Evolutionary conservation across 2,113 vertebrate species (phyloP).

Genomic region (Pollimyrus isidori): DNA sequence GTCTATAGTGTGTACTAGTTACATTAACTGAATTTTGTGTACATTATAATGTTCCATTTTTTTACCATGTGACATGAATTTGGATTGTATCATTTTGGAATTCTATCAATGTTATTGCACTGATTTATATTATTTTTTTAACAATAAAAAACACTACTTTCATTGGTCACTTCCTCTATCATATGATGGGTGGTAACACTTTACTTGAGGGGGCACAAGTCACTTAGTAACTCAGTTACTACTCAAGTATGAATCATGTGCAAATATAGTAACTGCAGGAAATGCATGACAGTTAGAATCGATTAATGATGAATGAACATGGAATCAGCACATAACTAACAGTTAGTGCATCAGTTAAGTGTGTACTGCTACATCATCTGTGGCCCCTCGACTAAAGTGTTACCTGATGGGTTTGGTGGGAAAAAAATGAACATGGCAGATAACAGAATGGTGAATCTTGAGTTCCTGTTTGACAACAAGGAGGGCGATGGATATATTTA

Average conservation of each 20-base stretch:
- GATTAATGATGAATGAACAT: too few species aligned
- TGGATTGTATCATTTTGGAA: neutral
- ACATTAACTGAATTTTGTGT: neutral
- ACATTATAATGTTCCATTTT: neutral
- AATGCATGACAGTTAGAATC: too few species aligned
- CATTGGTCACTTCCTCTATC: neutral
- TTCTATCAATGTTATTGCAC: constrained; percentile 23
- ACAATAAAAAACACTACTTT: neutral
- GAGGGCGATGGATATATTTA: constrained; percentile 75
- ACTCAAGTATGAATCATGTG: too few species aligned
- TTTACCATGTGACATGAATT: neutral
- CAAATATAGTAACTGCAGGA: too few species aligned
- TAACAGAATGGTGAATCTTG: constrained; percentile 74
- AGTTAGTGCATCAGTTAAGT: too few species aligned
- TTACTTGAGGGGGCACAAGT: too few species aligned
- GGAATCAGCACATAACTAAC: too few species aligned
- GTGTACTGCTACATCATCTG: too few species aligned
- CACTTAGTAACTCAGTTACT: too few species aligned
- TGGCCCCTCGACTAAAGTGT: too few species aligned
- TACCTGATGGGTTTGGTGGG: constrained; percentile 42
- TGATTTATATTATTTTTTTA: constrained; percentile 32
- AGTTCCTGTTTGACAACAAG: constrained; percentile 71
- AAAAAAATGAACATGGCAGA: constrained; percentile 55
- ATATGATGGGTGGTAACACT: neutral
- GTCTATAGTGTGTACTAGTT: neutral